A percentile compares a stretch with the other conserved stretches of the same genome.
Evolutionary conservation across 2,113 vertebrate species (phyloP).

Genomic region (Rhinichthys klamathensis): DNA sequence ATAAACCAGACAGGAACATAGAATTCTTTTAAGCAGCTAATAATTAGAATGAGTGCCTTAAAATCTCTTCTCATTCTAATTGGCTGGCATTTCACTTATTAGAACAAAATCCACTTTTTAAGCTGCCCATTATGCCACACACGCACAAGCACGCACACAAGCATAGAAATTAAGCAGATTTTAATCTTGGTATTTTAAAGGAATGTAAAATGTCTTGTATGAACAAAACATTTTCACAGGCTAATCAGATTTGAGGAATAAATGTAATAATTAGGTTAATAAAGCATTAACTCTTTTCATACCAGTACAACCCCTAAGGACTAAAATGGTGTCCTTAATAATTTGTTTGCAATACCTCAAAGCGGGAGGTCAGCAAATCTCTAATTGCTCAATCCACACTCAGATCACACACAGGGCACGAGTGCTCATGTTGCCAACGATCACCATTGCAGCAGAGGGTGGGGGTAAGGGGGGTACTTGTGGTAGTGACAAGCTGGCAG

Average conservation of each 20-base stretch:
- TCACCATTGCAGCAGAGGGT: slow-evolving; percentile 15
- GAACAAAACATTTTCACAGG: not conserved
- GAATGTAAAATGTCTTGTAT: not conserved
- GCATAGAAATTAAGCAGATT: not conserved
- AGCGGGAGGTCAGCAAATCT: not conserved
- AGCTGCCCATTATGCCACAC: not conserved
- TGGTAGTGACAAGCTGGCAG: slow-evolving; percentile 13
- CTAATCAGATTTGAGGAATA: not conserved
- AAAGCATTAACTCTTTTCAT: not conserved
- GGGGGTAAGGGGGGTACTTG: not conserved
- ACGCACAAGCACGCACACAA: not conserved
- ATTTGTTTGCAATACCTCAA: not conserved
- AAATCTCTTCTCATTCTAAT: not conserved
- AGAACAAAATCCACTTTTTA: not conserved
- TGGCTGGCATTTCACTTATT: not conserved
- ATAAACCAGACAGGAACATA: not conserved
- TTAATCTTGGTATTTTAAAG: not conserved
- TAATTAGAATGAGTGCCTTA: not conserved
- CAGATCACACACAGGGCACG: not conserved
- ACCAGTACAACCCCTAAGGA: not conserved
- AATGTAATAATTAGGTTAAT: not conserved
- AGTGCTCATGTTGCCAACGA: slow-evolving; percentile 3
- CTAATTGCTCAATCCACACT: not conserved
- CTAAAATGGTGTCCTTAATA: not conserved
- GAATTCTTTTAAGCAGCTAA: not conserved